phyloP scores from a whole-genome alignment of 2,113 vertebrate genomes.

The Smithornis capensis region DNA sequence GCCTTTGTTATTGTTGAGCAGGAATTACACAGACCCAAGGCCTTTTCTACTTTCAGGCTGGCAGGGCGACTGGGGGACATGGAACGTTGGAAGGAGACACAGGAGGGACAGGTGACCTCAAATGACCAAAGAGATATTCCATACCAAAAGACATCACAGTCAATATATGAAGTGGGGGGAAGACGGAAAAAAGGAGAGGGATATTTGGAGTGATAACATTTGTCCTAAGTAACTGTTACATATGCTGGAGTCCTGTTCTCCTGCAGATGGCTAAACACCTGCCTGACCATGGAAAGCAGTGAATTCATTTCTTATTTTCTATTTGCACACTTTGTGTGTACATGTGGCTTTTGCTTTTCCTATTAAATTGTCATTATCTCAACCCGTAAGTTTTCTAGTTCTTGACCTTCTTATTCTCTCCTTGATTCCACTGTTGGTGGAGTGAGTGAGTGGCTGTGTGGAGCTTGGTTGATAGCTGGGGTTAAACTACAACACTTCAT shows the following conservation, averaged over 20 bases:
- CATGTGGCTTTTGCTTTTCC: neutral
- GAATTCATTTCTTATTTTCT: neutral
- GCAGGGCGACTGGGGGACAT: accelerated
- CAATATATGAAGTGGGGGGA: neutral
- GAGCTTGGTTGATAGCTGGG: too few relatives aligned
- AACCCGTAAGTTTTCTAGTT: neutral
- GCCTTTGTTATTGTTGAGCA: neutral
- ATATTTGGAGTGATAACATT: accelerated
- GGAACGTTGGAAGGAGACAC: accelerated
- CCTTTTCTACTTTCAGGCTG: neutral
- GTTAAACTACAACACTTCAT: neutral
- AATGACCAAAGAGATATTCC: neutral
- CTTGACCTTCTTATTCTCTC: neutral
- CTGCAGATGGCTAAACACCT: neutral
- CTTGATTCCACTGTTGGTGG: neutral
- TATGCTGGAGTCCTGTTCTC: too few relatives aligned
- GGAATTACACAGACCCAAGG: neutral
- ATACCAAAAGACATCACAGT: neutral
- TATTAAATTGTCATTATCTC: neutral
- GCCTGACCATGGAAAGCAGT: neutral
- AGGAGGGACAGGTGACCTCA: neutral
- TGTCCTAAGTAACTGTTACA: accelerated
- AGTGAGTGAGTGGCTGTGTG: accelerated
- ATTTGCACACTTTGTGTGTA: neutral
- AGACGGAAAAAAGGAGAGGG: neutral